A percentile compares a stretch with the other conserved stretches of the same genome.
These are phyloP conservation scores for Psilopogon haemacephalus DNA, from an alignment of 2,113 vertebrate genomes.

Conservation along the genomic window DNA sequence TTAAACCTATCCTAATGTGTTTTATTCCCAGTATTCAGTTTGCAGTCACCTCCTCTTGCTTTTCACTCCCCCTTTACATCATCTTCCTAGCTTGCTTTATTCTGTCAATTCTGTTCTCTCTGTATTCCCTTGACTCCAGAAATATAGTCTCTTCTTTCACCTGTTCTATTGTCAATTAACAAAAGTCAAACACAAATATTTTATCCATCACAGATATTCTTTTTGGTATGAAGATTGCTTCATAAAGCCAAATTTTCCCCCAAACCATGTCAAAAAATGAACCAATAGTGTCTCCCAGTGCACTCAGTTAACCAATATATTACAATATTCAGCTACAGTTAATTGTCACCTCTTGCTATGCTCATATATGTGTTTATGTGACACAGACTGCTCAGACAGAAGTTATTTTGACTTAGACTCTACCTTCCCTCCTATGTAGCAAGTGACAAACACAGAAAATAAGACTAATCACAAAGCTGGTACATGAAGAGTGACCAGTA, in stretches of 20 bases:
- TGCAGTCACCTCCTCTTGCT: not conserved
- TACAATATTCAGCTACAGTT: not conserved
- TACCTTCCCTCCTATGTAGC: not conserved
- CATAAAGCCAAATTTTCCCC: not conserved
- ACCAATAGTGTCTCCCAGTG: too few relatives aligned
- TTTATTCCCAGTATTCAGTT: not conserved
- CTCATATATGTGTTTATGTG: accelerated
- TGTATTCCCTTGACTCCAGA: not conserved
- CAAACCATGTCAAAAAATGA: not conserved
- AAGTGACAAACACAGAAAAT: not conserved
- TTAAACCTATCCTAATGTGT: not conserved
- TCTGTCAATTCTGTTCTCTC: not conserved
- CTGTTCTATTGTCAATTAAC: not conserved
- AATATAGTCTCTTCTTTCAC: not conserved
- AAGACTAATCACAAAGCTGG: not conserved
- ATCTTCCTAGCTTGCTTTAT: not conserved
- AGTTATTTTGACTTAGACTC: not conserved
- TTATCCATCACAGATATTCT: not conserved
- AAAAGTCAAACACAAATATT: not conserved
- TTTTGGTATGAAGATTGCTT: not conserved
- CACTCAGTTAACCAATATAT: not conserved
- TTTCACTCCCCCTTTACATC: not conserved
- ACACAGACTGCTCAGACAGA: not conserved
- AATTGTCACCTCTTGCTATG: not conserved
- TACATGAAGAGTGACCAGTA: not conserved